Evolutionary conservation across 2,113 vertebrate species (phyloP).

Genomic region (Tiliqua scincoides): DNA sequence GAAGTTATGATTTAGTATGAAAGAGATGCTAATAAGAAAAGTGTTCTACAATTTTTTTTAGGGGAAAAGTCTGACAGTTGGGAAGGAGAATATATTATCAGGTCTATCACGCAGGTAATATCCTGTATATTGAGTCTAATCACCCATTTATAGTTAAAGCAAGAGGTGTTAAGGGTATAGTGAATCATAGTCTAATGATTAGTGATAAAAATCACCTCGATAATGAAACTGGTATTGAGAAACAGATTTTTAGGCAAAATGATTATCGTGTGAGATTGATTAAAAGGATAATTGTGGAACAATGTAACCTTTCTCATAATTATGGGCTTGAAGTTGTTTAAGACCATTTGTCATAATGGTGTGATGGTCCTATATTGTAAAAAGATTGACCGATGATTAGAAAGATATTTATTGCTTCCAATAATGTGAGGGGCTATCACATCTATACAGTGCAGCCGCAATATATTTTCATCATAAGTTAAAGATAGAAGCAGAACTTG

Average conservation of each 20-base stretch:
- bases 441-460: constrained; percentile 48
- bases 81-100: constrained; percentile 76
- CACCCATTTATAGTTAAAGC: constrained; percentile 84
- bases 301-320: constrained; percentile 81
- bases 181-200: constrained; percentile 81
- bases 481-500: constrained; percentile 40
- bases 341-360: constrained; percentile 79
- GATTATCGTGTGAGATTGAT: constrained; percentile 83
- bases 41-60: constrained; percentile 76
- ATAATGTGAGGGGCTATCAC: constrained; percentile 53
- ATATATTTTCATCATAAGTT: constrained; percentile 50
- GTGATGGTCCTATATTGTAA: constrained; percentile 64
- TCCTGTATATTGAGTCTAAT: constrained; percentile 83
- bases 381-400: constrained; percentile 74
- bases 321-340: constrained; percentile 79
- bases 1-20: constrained; percentile 74
- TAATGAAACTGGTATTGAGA: constrained; percentile 85
- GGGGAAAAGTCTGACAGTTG: constrained; percentile 72
- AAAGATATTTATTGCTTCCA: constrained; percentile 67
- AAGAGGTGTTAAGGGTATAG: constrained; percentile 83
- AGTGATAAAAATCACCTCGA: constrained; percentile 84
- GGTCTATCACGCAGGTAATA: constrained; percentile 80
- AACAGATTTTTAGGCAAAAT: constrained; percentile 84
- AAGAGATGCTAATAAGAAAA: constrained; percentile 75
- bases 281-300: constrained; percentile 84